Evolutionary conservation across 92 coral and sea anemone genomes (phyloP).

Genomic region (Micromussa lordhowensis): DNA sequence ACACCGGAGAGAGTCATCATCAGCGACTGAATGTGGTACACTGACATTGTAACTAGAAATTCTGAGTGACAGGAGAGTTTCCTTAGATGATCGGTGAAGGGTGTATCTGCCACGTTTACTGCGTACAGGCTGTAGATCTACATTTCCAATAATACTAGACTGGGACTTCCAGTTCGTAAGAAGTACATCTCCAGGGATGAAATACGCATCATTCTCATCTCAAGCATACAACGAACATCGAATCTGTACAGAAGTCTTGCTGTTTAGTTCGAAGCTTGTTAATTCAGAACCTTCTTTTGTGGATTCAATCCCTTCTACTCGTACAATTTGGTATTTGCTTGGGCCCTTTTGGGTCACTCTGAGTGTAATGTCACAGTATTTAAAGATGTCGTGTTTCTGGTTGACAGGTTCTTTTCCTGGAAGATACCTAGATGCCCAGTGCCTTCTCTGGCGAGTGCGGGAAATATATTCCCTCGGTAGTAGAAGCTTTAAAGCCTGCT

Average conservation of each 20-base stretch:
- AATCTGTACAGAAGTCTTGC: conserved; percentile 4
- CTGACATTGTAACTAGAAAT: no score
- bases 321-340: conserved; percentile 40
- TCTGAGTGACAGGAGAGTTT: background rate
- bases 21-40: no score
- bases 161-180: no score
- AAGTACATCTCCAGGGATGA: no score
- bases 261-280: conserved; percentile 30
- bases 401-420: conserved; percentile 52
- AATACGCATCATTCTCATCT: no score
- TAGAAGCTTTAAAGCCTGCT: conserved; percentile 51
- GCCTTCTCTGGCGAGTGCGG: conserved; percentile 40
- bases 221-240: conserved; percentile 12
- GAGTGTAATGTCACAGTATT: conserved; percentile 36
- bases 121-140: no score
- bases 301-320: conserved; percentile 57
- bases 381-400: conserved; percentile 39
- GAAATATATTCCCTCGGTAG: conserved; percentile 47
- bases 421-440: conserved; percentile 46
- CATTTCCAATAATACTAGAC: no score
- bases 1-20: no score
- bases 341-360: conserved; percentile 13
- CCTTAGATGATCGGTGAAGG: no score
- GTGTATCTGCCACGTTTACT: no score
- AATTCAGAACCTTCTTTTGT: conserved; percentile 51